phyloP scores from a whole-genome alignment of 2,888 invertebrate genomes.

The Theretra japonica region DNA sequence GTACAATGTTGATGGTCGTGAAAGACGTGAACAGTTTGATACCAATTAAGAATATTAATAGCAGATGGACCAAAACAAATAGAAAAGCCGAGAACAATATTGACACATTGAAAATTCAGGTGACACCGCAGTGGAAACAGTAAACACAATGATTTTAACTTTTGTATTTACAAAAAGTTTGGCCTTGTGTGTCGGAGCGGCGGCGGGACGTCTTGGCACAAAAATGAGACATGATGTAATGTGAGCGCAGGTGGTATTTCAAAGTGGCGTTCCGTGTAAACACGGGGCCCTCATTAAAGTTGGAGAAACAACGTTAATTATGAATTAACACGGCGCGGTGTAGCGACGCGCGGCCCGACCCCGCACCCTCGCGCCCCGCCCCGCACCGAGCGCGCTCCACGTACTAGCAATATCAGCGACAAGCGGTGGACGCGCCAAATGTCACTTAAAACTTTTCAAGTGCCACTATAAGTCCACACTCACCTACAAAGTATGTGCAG shows the following conservation, averaged over 20 bases:
- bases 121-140: background rate
- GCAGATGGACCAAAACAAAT: background rate
- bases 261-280: conserved; percentile 61
- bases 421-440: background rate
- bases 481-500: too few species aligned
- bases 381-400: background rate
- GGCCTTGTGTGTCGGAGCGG: background rate
- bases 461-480: background rate
- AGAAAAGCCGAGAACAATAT: too few species aligned
- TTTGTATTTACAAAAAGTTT: background rate
- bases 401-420: background rate
- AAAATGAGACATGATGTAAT: conserved; percentile 36
- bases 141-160: background rate
- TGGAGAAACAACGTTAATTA: conserved; percentile 65
- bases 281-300: conserved; percentile 63
- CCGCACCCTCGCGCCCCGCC: background rate
- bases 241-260: conserved; percentile 35
- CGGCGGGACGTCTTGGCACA: conserved; percentile 4
- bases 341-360: conserved; percentile 6
- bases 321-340: conserved; percentile 52
- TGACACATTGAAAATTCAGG: background rate
- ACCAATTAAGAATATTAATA: too few species aligned
- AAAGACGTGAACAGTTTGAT: too few species aligned
- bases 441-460: conserved; percentile 3
- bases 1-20: too few species aligned